These are phyloP conservation scores for Rugalucina vietnamica DNA, from an alignment of 2,888 invertebrate genomes.

Conservation along the genomic window DNA sequence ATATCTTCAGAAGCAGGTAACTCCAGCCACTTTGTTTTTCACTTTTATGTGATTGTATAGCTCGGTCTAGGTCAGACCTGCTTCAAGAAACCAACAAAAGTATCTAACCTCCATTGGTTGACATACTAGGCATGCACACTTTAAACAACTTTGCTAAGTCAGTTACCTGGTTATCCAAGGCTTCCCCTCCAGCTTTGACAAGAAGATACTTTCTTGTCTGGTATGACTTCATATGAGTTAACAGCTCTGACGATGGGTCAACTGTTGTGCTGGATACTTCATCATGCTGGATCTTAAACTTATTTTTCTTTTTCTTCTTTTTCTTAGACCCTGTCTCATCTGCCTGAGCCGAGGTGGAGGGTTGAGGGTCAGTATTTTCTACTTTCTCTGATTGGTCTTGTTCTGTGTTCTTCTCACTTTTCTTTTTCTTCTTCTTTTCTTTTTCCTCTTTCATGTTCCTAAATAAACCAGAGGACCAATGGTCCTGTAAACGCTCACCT, in stretches of 20 bases:
- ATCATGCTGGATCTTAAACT: slow-evolving; percentile 75
- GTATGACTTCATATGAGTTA: slow-evolving; percentile 58
- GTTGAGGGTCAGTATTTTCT: neutral
- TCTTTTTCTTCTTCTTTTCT: slow-evolving; percentile 37
- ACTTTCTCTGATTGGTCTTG: neutral
- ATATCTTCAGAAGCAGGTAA: too few species aligned
- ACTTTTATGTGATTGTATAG: too few species aligned
- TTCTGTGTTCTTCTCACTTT: slow-evolving; percentile 12
- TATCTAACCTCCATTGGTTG: too few species aligned
- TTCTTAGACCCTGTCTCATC: neutral
- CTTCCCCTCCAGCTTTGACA: slow-evolving; percentile 74
- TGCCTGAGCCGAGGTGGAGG: neutral
- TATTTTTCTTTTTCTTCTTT: slow-evolving; percentile 71
- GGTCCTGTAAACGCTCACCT: too few species aligned
- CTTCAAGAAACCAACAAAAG: too few species aligned
- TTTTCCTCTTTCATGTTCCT: slow-evolving; percentile 5
- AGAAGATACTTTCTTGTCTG: slow-evolving; percentile 74
- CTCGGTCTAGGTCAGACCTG: too few species aligned
- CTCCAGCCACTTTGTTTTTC: too few species aligned
- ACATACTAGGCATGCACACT: too few species aligned
- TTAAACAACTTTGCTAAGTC: too few species aligned
- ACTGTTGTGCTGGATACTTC: slow-evolving; percentile 72
- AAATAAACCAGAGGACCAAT: neutral
- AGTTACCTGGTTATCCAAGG: slow-evolving; percentile 73
- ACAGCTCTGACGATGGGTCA: slow-evolving; percentile 36